These are phyloP conservation scores for Myocastor coypus DNA, from an alignment of 2,113 vertebrate genomes.

Conservation along the genomic window DNA sequence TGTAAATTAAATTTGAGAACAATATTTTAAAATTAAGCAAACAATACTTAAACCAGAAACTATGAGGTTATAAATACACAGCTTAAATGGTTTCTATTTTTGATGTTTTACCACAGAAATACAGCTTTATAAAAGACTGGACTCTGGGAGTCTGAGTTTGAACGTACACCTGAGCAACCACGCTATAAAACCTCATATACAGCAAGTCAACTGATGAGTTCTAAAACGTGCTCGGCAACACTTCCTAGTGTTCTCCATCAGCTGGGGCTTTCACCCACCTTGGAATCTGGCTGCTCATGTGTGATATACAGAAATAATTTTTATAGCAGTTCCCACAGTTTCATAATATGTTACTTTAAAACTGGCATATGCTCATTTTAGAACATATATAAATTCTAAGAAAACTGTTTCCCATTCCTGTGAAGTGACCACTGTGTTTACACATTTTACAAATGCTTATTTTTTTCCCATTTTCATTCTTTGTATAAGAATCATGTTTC, in stretches of 20 bases:
- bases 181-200: background rate
- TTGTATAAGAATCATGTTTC: background rate
- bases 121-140: background rate
- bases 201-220: background rate
- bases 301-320: background rate
- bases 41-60: constrained; percentile 13
- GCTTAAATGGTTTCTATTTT: background rate
- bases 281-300: background rate
- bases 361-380: background rate
- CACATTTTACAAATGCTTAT: background rate
- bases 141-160: constrained; percentile 2
- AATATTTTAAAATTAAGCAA: background rate
- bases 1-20: constrained; percentile 33
- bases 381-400: background rate
- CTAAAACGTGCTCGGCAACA: background rate
- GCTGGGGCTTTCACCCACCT: background rate
- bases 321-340: background rate
- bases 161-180: background rate
- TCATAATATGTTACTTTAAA: constrained; percentile 7
- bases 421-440: background rate
- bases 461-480: constrained; percentile 23
- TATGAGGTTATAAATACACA: background rate
- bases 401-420: background rate
- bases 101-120: background rate
- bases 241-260: background rate